Evolutionary conservation across 2,797 vertebrate genomes (phyloP).

Genomic region (Lutjanus campechanus): DNA sequence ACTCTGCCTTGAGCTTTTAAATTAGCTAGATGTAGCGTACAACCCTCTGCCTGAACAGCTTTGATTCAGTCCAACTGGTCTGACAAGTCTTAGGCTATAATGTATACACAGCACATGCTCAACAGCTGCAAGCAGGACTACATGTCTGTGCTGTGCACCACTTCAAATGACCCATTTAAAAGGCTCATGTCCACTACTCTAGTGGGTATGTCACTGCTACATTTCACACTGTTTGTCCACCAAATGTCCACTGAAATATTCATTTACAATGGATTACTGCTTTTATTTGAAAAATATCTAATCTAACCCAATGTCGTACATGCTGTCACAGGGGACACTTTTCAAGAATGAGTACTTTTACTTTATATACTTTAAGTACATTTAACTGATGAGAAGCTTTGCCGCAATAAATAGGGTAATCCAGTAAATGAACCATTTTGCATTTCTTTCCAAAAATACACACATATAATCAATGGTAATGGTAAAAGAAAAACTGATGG

Average conservation of each 20-base stretch:
- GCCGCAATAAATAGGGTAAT: background rate
- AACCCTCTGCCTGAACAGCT: conserved; percentile 35
- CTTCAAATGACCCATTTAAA: conserved; percentile 12
- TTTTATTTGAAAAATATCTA: too few relatives aligned
- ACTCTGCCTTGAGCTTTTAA: conserved; percentile 5
- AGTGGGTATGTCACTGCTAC: background rate
- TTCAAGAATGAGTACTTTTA: too few relatives aligned
- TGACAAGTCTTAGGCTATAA: conserved; percentile 47
- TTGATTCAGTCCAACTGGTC: conserved; percentile 70
- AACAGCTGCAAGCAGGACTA: conserved; percentile 40
- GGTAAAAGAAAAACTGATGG: background rate
- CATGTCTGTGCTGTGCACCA: conserved; percentile 5
- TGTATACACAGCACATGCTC: conserved; percentile 46
- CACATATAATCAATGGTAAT: background rate
- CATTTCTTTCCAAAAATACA: background rate
- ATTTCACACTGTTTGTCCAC: background rate
- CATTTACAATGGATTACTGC: background rate
- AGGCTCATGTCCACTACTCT: background rate
- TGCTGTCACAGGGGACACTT: too few relatives aligned
- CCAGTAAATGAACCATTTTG: background rate
- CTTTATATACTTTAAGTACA: too few relatives aligned
- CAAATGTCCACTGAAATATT: background rate
- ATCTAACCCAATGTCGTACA: too few relatives aligned
- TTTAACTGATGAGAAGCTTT: background rate
- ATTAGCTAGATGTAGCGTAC: background rate